Evolutionary conservation across 1,140 invertebrate genomes (phyloP), one percentile per base, ranked within the genome.

Genomic region (Charaxes varanes): DNA sequence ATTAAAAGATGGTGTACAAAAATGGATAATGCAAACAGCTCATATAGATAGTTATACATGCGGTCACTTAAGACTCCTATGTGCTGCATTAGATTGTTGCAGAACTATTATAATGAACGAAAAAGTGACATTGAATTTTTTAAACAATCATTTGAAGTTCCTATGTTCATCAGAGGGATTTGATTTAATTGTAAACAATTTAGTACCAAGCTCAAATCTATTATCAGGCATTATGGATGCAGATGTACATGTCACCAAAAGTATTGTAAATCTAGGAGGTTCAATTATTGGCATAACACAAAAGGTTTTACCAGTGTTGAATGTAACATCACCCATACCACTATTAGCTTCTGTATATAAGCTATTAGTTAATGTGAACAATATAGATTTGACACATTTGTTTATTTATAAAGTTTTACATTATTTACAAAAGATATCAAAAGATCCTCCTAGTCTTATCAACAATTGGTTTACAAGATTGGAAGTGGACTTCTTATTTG

Each of bases 381-480:
- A 76, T 13, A 57, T 41, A 49, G 41, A 65, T 10, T 47, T 65
- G 6, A 48, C 52, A 13, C 33, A 46, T 48, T 22, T 28, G 10
- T 70, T 62, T 24, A 30, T 77, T 11, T 35, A 68, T 26, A 35
- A 59, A 33, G 21, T 74, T 10, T 17, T 36, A 12, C 36, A 40
- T 3, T 81, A 81, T 53, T 45, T 74, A 38, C 68, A 50, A 31
- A 79, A 55, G 12, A 27, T 79, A 7, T 56, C 56, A 15, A 65
- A 66, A 17, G 83, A 40, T 69, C 59, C 52, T 12, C 77, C 59
- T 32, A 61, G 42, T 73, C 59, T 87, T 5, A 80, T 57, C 28
- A 72, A 73, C 21, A 87, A 87, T 56, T 88, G 87, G 87, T 88
- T 87, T 56, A 85, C 86, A 1, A 84, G 84, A 67, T 77, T 86